Evolutionary conservation across 2,797 vertebrate species (phyloP).

Genomic region (Dendrocincla tyrannina): DNA sequence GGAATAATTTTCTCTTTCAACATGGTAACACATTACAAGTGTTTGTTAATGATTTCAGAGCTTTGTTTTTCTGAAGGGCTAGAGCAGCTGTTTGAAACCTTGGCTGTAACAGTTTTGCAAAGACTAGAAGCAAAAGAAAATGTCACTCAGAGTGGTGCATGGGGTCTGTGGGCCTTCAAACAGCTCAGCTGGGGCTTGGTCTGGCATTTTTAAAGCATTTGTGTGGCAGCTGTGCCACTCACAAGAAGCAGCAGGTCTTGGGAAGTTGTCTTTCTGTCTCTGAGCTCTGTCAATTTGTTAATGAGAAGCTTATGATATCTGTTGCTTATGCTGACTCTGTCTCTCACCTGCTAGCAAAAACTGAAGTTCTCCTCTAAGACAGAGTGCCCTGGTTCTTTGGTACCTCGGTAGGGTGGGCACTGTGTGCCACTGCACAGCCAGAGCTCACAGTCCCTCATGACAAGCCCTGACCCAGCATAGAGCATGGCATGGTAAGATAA

Average conservation of each 20-base stretch:
- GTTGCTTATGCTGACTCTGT: not conserved
- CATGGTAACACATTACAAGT: not conserved
- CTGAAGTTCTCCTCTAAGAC: not conserved
- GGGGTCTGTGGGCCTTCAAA: not conserved
- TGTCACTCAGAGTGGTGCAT: not conserved
- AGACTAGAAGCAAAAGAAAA: not conserved
- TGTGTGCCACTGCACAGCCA: rapidly evolving
- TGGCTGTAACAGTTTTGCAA: not conserved
- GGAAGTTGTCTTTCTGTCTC: not conserved
- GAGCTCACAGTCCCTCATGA: not conserved
- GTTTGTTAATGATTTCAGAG: not conserved
- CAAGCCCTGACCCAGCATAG: not conserved
- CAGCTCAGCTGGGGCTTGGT: not conserved
- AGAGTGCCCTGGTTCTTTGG: not conserved
- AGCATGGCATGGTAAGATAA: rapidly evolving
- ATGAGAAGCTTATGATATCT: not conserved
- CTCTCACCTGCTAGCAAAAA: not conserved
- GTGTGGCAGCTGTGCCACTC: not conserved
- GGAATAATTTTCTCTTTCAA: not conserved
- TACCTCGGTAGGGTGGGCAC: not conserved
- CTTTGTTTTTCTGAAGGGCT: not conserved
- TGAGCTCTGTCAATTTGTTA: not conserved
- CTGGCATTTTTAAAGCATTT: not conserved
- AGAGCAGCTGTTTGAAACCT: not conserved
- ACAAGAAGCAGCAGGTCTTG: not conserved